Percentiles rank a stretch among this genome's conserved stretches.
Conservation (phyloP, 35 echinoderm and acorn worm genomes). For the Heliocidaris erythrogramma region DNA sequence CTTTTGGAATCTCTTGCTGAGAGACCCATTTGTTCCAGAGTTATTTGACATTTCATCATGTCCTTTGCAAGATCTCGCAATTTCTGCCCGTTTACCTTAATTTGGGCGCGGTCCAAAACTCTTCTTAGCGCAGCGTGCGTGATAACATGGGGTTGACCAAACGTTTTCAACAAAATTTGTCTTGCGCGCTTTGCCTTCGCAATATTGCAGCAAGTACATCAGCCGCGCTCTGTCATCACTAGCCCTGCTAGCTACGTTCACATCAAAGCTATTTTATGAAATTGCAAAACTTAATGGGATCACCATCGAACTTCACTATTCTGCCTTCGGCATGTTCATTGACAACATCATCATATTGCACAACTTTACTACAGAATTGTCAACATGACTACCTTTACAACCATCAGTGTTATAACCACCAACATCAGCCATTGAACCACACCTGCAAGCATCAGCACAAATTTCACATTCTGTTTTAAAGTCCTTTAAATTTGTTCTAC, state of each 20-base stretch:
- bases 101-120: too few relatives aligned
- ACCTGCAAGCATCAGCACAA: not conserved
- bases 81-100: too few relatives aligned
- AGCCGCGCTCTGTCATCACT: slow-evolving; percentile 52
- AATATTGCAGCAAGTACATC: slow-evolving; percentile 71
- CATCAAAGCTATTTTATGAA: slow-evolving; percentile 64
- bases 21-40: too few relatives aligned
- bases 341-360: not conserved
- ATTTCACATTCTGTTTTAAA: not conserved
- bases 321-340: slow-evolving; percentile 52
- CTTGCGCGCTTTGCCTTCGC: slow-evolving; percentile 59
- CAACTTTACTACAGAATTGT: not conserved
- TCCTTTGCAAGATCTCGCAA: too few relatives aligned
- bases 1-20: too few relatives aligned
- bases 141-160: too few relatives aligned
- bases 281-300: slow-evolving; percentile 57
- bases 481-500: not conserved
- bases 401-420: not conserved
- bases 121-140: too few relatives aligned
- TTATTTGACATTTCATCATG: too few relatives aligned
- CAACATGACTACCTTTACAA: not conserved
- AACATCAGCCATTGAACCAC: not conserved
- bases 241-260: slow-evolving; percentile 44
- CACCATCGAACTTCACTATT: slow-evolving; percentile 59
- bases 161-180: too few relatives aligned